Conservation (phyloP, 2,888 invertebrate genomes). For the Mesopsocus fuscifrons region DNA sequence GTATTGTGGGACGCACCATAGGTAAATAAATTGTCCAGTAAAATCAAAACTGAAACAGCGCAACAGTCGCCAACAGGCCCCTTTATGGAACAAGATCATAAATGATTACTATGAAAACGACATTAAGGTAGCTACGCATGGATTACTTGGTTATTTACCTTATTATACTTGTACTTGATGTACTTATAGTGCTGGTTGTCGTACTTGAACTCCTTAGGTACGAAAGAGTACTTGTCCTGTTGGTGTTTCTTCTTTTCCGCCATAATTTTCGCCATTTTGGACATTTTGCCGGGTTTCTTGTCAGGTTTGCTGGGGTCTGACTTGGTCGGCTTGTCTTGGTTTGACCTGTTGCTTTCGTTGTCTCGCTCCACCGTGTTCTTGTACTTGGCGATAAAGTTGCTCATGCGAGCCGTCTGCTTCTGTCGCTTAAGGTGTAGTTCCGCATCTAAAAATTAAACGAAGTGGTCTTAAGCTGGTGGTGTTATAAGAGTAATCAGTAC, state of each 20-base stretch:
- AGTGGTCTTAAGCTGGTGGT: too few species aligned
- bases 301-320: slow-evolving; percentile 5
- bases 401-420: slow-evolving; percentile 36
- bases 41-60: too few species aligned
- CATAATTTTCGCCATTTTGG: slow-evolving; percentile 13
- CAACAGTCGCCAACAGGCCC: too few species aligned
- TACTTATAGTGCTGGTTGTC: slow-evolving; percentile 64
- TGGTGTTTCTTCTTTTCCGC: slow-evolving; percentile 19
- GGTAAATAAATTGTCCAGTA: too few species aligned
- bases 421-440: slow-evolving; percentile 24
- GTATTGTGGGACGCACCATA: too few species aligned
- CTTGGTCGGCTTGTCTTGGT: neutral
- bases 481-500: too few species aligned
- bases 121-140: too few species aligned
- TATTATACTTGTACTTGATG: slow-evolving; percentile 52
- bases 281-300: slow-evolving; percentile 12
- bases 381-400: slow-evolving; percentile 40
- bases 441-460: slow-evolving; percentile 15
- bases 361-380: slow-evolving; percentile 38
- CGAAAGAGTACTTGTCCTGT: slow-evolving; percentile 37
- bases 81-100: too few species aligned
- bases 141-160: too few species aligned
- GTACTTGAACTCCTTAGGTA: slow-evolving; percentile 55
- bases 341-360: slow-evolving; percentile 19
- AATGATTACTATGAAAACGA: too few species aligned